Base-by-base conservation (phyloP, 2,888 invertebrate species). In the Achlya flavicornis region DNA sequence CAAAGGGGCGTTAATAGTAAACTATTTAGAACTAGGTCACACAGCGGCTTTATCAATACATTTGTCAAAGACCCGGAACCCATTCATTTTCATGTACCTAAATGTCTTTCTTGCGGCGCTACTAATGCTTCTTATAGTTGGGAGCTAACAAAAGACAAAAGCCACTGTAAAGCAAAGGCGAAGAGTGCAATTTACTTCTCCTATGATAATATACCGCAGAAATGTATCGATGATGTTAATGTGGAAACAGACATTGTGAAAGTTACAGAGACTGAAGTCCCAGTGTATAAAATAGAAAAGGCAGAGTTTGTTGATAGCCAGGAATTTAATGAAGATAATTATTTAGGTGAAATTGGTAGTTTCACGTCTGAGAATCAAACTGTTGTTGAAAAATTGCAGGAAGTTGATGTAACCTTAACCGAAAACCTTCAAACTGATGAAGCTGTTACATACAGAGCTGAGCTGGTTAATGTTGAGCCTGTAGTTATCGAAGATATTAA, bases 301-400 rank as follows among this genome's bases (percentile, higher is more conserved):
- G 75, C 70, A 0, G 91, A 92, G 68, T 92, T 92, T 63, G 88
- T 92, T 61, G 90, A 92, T 43, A 89, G 90, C 65, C 91, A 93
- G 74, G 93, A 93, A 63, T 93, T 93, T 63, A 90, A 82, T 58
- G 93, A 93, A 70, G 93, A 93, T 73, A 89, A 87, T 63, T 93
- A 93, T 76, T 79, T 93, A 57, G 85, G 81, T 11, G 90, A 90
- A 60, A 70, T 91, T 11, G 85, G 80, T 3, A 89, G 88, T 67
- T 92, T 89, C 62, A 82, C 88, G 10, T 84, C 88, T 4, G 81
- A 81, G 62, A 87, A 90, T 65, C 79, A 83, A 61, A 90, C 89
- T 61, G 83, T 92, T 32, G 79, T 87, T 62, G 85, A 85, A 64
- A 84, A 79, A 57, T n/a, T 68, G 33, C 41, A 41, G 41, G 65